Evolutionary conservation across 2,113 vertebrate genomes (phyloP), one percentile per base, ranked within the genome.

Genomic region (Phylloscopus whistleri): DNA sequence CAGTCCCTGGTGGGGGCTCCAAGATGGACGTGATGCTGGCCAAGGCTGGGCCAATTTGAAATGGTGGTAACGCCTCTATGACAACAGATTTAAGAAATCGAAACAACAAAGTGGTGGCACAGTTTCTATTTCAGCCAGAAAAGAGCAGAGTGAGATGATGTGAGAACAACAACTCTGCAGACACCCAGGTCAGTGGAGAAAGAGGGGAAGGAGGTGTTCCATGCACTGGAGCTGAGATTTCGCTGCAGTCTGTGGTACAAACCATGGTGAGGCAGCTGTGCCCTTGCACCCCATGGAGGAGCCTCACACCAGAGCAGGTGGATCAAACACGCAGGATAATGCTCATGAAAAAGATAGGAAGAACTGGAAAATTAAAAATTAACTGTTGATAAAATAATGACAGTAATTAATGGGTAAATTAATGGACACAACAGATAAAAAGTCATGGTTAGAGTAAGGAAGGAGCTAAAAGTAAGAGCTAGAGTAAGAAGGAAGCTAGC

Each of bases 21-120:
- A 30, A n/a, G 12, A 49, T n/a, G n/a, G 11, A 30, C 0, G 0
- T 15, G 30, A 7, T 1, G 0, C 49, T 84, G 18, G 23, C 24
- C 49, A 39, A 55, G 28, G 11, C 69, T 64, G 28, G 19, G n/a
- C 18, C 18, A 28, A 7, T 66, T 41, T 56, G 4, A 49, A 66
- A 56, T 13, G 3, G 26, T 49, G 19, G 16, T 18, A 56, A 11
- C 0, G 1, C 24, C 41, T 56, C 16, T n/a, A 24, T n/a, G 24
- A 11, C 19, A 66, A 56, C 19, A 56, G 51, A 30, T 49, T 48
- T 41, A n/a, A 39, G 23, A 74, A 56, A 41, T n/a, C 12, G 39
- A 39, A 82, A 23, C 7, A 41, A 59, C 41, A 39, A 66, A 48
- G 23, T 16, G 15, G 10, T 30, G 19, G 28, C 51, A 48, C 9